Base-by-base conservation (phyloP, 2,888 invertebrate species). In the Cephalotes varians region DNA sequence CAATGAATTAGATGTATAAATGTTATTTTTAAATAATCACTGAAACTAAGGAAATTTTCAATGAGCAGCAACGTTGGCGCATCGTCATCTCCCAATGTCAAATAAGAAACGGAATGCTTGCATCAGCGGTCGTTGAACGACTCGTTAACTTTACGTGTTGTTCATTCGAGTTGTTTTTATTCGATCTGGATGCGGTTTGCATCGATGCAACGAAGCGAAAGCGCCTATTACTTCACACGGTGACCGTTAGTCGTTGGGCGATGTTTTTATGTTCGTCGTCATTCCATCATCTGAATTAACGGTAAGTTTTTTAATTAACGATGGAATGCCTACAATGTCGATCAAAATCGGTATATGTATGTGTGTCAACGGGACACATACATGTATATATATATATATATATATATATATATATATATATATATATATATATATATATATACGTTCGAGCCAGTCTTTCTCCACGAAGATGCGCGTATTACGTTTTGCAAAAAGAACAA, bases 201-300 rank as follows among this genome's bases (percentile, higher is more conserved):
- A 51, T 28, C 31, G 31, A 4, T 5, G 21, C 47, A n/a, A 10
- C 25, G 34, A 71, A 1, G 34, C 69, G 51, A 71, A 71, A 71
- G 51, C 15, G 62, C 15, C 18, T 54, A 18, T 25, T 65, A 49
- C 6, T 74, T 21, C 0, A 37, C 72, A 21, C 37, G 18, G 18
- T 34, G 37, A 37, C 60, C 60, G 28, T 60, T 44, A 21, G 7
- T 47, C 44, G 31, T 31, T 60, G 34, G 34, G 60, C 21, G 18
- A 51, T 15, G 47, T 21, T 60, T 34, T 74, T 21, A 21, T 25
- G 18, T 12, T 10, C n/a, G 71, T 37, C 12, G 18, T 72, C 58
- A 49, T 25, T 74, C 4, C 54, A 28, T 15, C 62, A 21, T 47
- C 12, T 18, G 21, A 74, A 74, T 74, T 74, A 64, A 74, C 47